phyloP scores from a whole-genome alignment of 2,113 vertebrate genomes.

The Lonchura striata region DNA sequence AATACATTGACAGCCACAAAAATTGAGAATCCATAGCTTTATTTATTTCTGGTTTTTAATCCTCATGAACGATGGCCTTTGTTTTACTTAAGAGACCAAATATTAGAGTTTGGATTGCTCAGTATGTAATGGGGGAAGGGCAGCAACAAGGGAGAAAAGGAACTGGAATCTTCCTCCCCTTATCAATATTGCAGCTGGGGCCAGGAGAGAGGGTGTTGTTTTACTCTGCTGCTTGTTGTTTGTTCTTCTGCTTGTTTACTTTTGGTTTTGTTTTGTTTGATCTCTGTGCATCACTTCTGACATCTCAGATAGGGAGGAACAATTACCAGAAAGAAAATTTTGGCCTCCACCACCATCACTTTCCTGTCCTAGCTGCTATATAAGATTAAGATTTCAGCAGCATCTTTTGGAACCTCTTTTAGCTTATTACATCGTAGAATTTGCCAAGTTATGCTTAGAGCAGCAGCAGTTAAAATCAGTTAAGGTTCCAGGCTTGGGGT shows the following conservation, averaged over 20 bases:
- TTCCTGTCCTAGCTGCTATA: neutral
- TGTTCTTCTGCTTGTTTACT: neutral
- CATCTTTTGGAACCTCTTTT: neutral
- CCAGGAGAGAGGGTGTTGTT: neutral
- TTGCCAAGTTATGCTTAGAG: neutral
- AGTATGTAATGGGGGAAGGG: neutral
- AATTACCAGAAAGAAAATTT: neutral
- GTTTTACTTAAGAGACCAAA: neutral
- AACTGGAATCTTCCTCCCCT: neutral
- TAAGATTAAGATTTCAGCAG: neutral
- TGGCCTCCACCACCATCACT: neutral
- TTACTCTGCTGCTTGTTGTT: neutral
- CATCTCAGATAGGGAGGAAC: neutral
- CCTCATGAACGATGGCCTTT: neutral
- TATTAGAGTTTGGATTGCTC: neutral
- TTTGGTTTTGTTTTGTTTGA: neutral
- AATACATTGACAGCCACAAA: neutral
- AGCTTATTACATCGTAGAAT: neutral
- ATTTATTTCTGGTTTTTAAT: rapidly evolving
- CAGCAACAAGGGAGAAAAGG: neutral
- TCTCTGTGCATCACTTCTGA: neutral
- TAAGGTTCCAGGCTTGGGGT: neutral
- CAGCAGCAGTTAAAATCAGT: neutral
- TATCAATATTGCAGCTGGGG: neutral
- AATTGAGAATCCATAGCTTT: neutral